Evolutionary conservation across 2,888 invertebrate genomes (phyloP), one percentile per base, ranked within the genome.

Genomic region (Ichneumoninae sp.): DNA sequence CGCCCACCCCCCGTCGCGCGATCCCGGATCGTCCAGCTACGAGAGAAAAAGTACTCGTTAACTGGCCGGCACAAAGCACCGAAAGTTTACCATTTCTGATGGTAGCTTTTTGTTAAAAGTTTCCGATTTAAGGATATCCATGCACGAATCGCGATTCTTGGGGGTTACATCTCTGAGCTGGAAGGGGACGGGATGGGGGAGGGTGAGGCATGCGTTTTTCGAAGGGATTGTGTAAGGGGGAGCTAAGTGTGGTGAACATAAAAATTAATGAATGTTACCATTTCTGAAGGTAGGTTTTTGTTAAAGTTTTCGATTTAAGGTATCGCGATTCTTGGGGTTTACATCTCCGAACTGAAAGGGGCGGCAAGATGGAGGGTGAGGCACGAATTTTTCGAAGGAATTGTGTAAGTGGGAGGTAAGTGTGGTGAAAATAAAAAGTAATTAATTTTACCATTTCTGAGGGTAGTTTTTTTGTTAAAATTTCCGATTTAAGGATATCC

Each of bases 131-230:
- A 40, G 40, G 40, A 40, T 10, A 40, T 33, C 85, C 47, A 36
- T 10, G 68, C 66, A 13, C 10, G 82, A 80, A 87, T 80, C 81
- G 77, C 79, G 30, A 77, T 85, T 84, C 78, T 68, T 78, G 66
- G 65, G 66, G 10, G 50, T 65, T 66, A 36, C 30, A 72, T 44
- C 80, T 52, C 26, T 22, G 60, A 33, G 33, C 7, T 6, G 33
- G 52, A 86, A 87, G 33, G 7, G 33, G 7, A 33, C 1, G 6
- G 7, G 33, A 6, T 7, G 1, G 33, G 33, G 33, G 30, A 30
- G 30, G 10, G 40, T 10, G 40, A 40, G 10, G 1, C 8, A 10
- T 2, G 40, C 8, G 10, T 40, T 40, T 40, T 40, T 40, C 40
- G 40, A 10, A 40, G 40, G 40, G 40, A 10, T 40, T 40, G 40